Base-by-base conservation (phyloP, 2,888 invertebrate genomes). In the Dendrolimus houi region DNA sequence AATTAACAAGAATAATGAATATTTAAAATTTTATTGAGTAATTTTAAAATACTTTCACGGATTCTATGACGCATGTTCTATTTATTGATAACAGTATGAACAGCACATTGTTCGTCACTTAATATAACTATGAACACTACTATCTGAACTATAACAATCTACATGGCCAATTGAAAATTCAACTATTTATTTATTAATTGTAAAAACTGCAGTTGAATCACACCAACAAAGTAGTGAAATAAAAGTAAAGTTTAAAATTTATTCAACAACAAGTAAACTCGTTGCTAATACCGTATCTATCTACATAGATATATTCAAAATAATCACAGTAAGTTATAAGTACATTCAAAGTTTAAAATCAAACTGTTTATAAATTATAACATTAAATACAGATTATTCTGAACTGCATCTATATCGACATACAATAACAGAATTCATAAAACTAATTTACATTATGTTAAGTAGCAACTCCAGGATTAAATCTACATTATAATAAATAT, bases 161-260 rank as follows among this genome's bases (percentile, higher is more conserved):
- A 57, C 64, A 64, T 64, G 62, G 64, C 62, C 67, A 64, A 61
- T 62, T 61, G 67, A 64, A 67, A 67, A 66, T 63, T 62, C 60
- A 62, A 64, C 67, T 64, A 66, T 64, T 69, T 29, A 29, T 29
- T 29, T 29, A 29, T 29, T 29, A 29, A 29, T 73, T 66, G 62
- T 69, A 66, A 71, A 64, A 68, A 66, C 68, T 61, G 58, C 74
- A 76, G 73, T 74, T 75, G 75, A 79, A 69, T 76, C 85, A 86
- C 86, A 85, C 77, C 75, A 83, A 77, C 77, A 75, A 69, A 69
- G 57, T 69, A 79, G 79, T 79, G 79, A 80, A 83, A 77, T 74
- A 66, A 64, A 60, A 59, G 63, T 62, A 60, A 29, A 29, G 29
- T 29, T 3, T 29, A 29, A 29, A 29, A 29, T 3, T 29, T 29